Conservation (phyloP, 2,113 vertebrate species). For the Tachycineta bicolor region DNA sequence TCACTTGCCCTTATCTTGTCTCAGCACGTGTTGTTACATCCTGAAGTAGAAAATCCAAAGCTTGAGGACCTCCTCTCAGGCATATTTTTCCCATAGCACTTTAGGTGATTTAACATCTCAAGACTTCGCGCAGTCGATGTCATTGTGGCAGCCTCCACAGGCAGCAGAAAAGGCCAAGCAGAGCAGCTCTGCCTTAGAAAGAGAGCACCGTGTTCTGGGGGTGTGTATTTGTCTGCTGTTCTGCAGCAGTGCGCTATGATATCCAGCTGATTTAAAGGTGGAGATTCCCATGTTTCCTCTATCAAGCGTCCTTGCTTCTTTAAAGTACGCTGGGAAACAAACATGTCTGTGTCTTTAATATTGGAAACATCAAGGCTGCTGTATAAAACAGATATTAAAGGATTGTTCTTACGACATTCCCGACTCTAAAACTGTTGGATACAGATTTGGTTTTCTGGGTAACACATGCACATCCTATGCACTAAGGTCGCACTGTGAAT, state of each 20-base stretch:
- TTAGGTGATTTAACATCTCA: background rate
- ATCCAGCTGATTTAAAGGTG: background rate
- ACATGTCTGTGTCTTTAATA: background rate
- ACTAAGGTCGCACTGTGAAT: conserved; percentile 11
- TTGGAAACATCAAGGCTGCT: background rate
- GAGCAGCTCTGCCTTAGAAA: background rate
- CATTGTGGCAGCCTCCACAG: background rate
- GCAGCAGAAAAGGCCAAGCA: background rate
- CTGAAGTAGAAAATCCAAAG: background rate
- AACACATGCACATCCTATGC: conserved; percentile 51
- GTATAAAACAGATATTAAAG: background rate
- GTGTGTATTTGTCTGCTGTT: background rate
- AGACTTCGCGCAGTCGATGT: background rate
- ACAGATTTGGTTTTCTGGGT: conserved; percentile 48
- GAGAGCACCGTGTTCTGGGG: rapidly evolving
- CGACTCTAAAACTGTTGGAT: background rate
- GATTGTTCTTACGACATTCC: background rate
- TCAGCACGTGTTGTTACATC: background rate
- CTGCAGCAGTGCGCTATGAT: background rate
- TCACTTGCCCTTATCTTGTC: background rate
- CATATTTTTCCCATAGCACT: background rate
- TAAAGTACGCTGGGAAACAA: background rate
- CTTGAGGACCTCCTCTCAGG: background rate
- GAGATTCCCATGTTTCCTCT: background rate
- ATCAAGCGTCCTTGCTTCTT: background rate